Base-by-base conservation (phyloP, 2,888 invertebrate genomes). In the Ormyrus labotus region DNA sequence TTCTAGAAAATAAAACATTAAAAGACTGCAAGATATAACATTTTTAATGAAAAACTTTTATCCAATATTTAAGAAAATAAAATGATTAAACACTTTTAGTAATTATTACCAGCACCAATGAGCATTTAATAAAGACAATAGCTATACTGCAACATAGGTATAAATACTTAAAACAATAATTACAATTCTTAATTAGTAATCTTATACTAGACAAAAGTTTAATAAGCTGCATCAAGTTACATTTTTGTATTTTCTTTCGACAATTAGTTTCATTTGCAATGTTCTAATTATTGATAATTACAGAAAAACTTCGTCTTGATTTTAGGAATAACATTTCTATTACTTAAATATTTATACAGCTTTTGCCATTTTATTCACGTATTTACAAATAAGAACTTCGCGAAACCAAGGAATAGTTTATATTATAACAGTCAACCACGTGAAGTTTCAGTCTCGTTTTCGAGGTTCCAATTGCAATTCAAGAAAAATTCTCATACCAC, bases 21-120 rank as follows among this genome's bases (percentile, higher is more conserved):
- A 51, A 76, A 58, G 77, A 69, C 77, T 57, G 13, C 13, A 64
- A 55, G 58, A 64, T 69, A 61, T 73, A 81, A 81, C 76, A 80
- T 70, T 58, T 69, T 57, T 70, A 55, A 77, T 71, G 8, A 64
- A 63, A 68, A 68, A 67, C 53, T 0, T 65, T 79, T 60, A 82
- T 76, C 55, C 61, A 70, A 76, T 50, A 79, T 67, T 48, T 58
- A 8, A 67, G 55, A 73, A 72, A 82, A 76, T 10, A 63, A 64
- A 75, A 72, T 65, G 47, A 76, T 69, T 55, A 67, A 72, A 69
- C 68, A 50, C 57, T 69, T 60, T 61, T 67, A 69, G 51, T 45
- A 55, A 76, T 83, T 84, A 83, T 85, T 85, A 89, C 89, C 89
- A 90, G 89, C 89, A 89, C 89, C 89, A 89, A 89, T 89, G 88